A percentile compares a stretch with the other conserved stretches of the same genome.
These are phyloP conservation scores for Dasypolia templi DNA, from an alignment of 2,888 invertebrate species.

Conservation along the genomic window DNA sequence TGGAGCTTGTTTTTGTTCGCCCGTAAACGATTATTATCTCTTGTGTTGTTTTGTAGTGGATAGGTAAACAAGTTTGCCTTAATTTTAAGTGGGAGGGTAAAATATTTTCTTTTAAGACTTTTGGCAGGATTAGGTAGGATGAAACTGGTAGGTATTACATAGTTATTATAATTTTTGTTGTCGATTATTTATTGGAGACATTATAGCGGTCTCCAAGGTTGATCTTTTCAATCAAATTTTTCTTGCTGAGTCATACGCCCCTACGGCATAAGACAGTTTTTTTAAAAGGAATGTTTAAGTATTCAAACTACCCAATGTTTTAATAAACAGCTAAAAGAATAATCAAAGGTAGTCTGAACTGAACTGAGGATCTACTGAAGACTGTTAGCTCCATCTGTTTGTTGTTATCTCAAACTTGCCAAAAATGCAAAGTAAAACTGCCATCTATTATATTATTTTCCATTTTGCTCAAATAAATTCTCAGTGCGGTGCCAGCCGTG, in stretches of 20 bases:
- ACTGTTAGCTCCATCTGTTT: slow-evolving; percentile 35
- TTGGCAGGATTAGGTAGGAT: neutral
- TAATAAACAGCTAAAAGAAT: neutral
- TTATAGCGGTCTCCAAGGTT: neutral
- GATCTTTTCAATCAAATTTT: too few relatives aligned
- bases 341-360: neutral
- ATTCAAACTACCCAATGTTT: neutral
- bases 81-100: slow-evolving; percentile 43
- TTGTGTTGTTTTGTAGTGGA: slow-evolving; percentile 43
- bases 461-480: too few relatives aligned
- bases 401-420: neutral
- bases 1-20: slow-evolving; percentile 65
- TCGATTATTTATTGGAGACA: too few relatives aligned
- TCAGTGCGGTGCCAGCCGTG: neutral
- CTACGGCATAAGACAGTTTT: neutral
- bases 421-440: neutral
- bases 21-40: slow-evolving; percentile 63
- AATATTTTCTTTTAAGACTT: slow-evolving; percentile 41
- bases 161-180: too few relatives aligned
- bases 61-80: slow-evolving; percentile 63
- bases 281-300: neutral
- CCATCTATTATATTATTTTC: slow-evolving; percentile 47
- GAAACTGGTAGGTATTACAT: neutral
- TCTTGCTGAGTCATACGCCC: too few relatives aligned
- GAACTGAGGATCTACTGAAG: neutral